Base-by-base conservation (phyloP, 2,797 vertebrate genomes). In the Mus spretus region DNA sequence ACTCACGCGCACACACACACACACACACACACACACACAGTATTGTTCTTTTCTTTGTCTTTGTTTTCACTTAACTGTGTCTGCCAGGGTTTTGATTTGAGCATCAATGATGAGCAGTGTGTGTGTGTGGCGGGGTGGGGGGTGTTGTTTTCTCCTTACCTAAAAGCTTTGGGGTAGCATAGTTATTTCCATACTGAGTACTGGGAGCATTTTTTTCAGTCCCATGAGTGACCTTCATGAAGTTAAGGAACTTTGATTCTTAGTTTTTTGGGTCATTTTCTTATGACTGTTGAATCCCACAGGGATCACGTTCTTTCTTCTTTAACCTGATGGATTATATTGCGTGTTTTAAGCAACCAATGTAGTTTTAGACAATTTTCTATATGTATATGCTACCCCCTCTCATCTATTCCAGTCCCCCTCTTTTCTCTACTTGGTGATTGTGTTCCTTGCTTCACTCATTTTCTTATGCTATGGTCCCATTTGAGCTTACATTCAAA, bases 381-480 rank as follows among this genome's bases (percentile, higher is more conserved):
- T 74, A 11, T 24, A 11, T 72, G 22, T 12, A 1, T 40, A 28
- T 87, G 67, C 26, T 20, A 15, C n/a, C 10, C 24, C 4, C 20
- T 26, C 24, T 40, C 20, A 40, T 87, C 24, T 20, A 15, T 4
- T 55, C 22, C 67, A 57, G 24, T 72, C 34, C 7, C 50, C 53
- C 31, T 0, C 15, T 19, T 55, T 72, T 57, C 50, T 15, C 34
- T 55, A 6, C 22, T 72, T 53, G 50, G 34, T 65, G 53, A 65
- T 95, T 44, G 7, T 75, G 3, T 95, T 83, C 24, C 91, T 94
- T 72, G 50, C 53, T 89, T 50, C 81, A 22, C n/a, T 53, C 82
- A 85, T 89, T 97, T 95, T 94, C 85, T 97, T 89, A 37, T 57
- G 59, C 47, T 78, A 82, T 81, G 78, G 37, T 89, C 59, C n/a